phyloP scores from a whole-genome alignment of 2,888 invertebrate genomes.

The Torymus auratus region DNA sequence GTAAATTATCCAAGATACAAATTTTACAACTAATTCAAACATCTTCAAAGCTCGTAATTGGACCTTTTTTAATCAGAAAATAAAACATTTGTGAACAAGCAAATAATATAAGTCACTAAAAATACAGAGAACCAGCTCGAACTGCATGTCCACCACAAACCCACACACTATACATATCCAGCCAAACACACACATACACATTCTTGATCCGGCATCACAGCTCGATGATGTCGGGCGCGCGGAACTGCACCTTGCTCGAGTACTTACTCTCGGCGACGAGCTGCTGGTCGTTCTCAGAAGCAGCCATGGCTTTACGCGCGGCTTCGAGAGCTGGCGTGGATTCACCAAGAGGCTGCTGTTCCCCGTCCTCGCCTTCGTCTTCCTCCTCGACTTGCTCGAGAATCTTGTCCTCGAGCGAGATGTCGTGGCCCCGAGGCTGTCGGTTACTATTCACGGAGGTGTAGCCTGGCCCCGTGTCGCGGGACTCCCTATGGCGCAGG shows the following conservation, averaged over 20 bases:
- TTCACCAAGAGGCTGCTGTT: slow-evolving; percentile 31
- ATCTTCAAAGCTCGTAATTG: too few species aligned
- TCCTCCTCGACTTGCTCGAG: slow-evolving; percentile 69
- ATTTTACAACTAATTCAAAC: too few species aligned
- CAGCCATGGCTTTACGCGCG: background rate
- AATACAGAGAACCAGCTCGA: too few species aligned
- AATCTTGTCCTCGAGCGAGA: slow-evolving; percentile 64
- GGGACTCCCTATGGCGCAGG: slow-evolving; percentile 67
- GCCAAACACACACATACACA: too few species aligned
- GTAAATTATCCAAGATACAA: too few species aligned
- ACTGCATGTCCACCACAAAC: too few species aligned
- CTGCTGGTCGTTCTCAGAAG: slow-evolving; percentile 37
- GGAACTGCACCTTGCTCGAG: slow-evolving; percentile 69
- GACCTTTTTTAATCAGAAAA: too few species aligned
- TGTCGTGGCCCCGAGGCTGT: slow-evolving; percentile 59
- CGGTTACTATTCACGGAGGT: background rate
- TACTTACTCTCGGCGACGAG: slow-evolving; percentile 67
- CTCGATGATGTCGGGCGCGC: slow-evolving; percentile 70
- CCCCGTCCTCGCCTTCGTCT: slow-evolving; percentile 63
- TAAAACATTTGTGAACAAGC: too few species aligned
- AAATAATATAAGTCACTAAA: too few species aligned
- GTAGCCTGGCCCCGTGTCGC: slow-evolving; percentile 58
- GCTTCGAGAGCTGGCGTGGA: background rate
- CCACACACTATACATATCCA: too few species aligned
- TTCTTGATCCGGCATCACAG: slow-evolving; percentile 60